phyloP scores from a whole-genome alignment of 2,113 vertebrate genomes.

The Tachuris rubrigastra region DNA sequence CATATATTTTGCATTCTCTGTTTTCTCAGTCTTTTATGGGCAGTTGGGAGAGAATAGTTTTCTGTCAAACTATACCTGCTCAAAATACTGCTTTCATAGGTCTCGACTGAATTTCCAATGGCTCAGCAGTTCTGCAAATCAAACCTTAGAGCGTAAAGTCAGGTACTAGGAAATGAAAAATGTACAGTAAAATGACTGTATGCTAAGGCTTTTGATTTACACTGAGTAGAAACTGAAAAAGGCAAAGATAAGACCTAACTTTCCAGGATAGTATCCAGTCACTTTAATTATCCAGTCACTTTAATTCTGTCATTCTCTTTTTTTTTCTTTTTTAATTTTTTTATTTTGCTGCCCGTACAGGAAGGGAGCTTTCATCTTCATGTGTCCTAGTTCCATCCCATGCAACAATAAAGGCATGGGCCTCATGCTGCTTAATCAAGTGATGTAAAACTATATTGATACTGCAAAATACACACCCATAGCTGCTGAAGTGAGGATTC shows the following conservation, averaged over 20 bases:
- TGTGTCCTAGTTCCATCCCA: background rate
- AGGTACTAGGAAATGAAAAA: constrained; percentile 11
- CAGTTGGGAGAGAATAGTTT: background rate
- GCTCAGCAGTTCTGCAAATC: constrained; percentile 25
- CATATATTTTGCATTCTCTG: background rate
- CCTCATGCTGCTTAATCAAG: background rate
- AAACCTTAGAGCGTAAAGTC: constrained; percentile 9
- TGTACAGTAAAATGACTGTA: background rate
- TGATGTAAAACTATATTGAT: background rate
- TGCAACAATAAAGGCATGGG: background rate
- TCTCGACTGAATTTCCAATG: background rate
- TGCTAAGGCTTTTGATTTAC: constrained; percentile 27
- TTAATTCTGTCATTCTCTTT: background rate
- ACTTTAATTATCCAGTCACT: background rate
- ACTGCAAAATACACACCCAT: background rate
- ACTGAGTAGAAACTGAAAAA: background rate
- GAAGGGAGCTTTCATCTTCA: background rate
- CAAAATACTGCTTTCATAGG: background rate
- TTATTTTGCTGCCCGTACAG: background rate
- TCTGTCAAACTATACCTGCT: background rate
- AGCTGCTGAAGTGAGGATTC: background rate
- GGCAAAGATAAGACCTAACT: background rate
- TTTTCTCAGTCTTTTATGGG: background rate
- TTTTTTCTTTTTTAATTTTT: background rate
- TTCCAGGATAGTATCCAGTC: background rate